Evolutionary conservation across 1,140 invertebrate species (phyloP).

Genomic region (Mya arenaria): DNA sequence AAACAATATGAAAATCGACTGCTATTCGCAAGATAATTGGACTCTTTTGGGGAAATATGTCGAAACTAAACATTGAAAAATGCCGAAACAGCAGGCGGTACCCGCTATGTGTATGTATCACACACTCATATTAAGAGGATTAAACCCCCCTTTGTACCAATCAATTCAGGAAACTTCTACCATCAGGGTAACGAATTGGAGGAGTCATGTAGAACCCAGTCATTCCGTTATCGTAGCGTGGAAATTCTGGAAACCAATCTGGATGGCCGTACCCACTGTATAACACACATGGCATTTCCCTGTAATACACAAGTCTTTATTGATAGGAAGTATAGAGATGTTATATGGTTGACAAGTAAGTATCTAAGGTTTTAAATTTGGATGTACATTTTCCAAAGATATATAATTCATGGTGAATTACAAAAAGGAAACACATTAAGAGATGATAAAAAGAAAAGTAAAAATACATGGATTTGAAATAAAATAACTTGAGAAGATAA

Average conservation of each 20-base stretch:
- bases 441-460: background rate
- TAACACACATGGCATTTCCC: conserved; percentile 14
- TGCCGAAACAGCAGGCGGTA: too few relatives aligned
- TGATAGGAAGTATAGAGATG: background rate
- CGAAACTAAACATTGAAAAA: too few relatives aligned
- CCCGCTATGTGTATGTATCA: too few relatives aligned
- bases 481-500: background rate
- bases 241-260: background rate
- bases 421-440: background rate
- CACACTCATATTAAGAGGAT: too few relatives aligned
- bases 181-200: conserved; percentile 26
- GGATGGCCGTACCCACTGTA: background rate
- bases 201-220: conserved; percentile 2
- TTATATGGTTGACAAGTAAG: background rate
- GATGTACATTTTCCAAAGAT: background rate
- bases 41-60: too few relatives aligned
- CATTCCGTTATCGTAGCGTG: background rate
- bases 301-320: background rate
- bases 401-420: background rate
- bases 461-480: background rate
- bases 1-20: too few relatives aligned
- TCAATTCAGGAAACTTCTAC: too few relatives aligned
- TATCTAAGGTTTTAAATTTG: background rate
- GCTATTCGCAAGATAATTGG: too few relatives aligned
- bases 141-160: too few relatives aligned